Conservation (phyloP, 2,797 vertebrate species). For the Scyliorhinus canicula region DNA sequence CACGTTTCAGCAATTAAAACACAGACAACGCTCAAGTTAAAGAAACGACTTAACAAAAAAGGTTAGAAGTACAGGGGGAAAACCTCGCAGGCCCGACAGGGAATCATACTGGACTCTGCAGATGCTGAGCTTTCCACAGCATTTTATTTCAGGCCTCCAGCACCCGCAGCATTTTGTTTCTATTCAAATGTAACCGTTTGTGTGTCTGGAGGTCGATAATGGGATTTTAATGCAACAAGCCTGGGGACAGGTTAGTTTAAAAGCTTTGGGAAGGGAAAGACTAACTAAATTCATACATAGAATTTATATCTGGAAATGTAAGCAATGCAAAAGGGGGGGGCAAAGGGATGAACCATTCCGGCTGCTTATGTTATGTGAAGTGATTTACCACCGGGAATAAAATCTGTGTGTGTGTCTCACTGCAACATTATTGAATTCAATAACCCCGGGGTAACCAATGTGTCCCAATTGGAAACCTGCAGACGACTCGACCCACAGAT, state of each 20-base stretch:
- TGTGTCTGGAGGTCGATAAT: too few species aligned
- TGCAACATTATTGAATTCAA: neutral
- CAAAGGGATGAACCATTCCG: neutral
- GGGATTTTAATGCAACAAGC: neutral
- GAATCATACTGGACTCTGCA: too few species aligned
- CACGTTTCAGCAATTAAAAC: neutral
- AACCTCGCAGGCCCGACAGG: too few species aligned
- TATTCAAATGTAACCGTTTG: too few species aligned
- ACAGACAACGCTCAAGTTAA: neutral
- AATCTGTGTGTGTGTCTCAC: neutral
- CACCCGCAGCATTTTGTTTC: too few species aligned
- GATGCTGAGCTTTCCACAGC: too few species aligned
- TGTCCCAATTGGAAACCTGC: neutral
- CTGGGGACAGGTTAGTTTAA: neutral
- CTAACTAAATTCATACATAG: neutral
- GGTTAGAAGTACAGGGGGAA: too few species aligned
- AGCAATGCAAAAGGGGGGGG: neutral
- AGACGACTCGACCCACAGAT: neutral
- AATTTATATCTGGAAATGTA: neutral
- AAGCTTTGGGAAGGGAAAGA: neutral
- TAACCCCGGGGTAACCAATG: neutral
- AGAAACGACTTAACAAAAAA: too few species aligned
- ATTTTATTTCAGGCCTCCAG: too few species aligned
- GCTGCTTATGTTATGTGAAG: neutral
- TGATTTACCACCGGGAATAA: neutral